These are phyloP conservation scores for Diadumene lineata DNA, from an alignment of 92 coral and sea anemone species.

Conservation along the genomic window DNA sequence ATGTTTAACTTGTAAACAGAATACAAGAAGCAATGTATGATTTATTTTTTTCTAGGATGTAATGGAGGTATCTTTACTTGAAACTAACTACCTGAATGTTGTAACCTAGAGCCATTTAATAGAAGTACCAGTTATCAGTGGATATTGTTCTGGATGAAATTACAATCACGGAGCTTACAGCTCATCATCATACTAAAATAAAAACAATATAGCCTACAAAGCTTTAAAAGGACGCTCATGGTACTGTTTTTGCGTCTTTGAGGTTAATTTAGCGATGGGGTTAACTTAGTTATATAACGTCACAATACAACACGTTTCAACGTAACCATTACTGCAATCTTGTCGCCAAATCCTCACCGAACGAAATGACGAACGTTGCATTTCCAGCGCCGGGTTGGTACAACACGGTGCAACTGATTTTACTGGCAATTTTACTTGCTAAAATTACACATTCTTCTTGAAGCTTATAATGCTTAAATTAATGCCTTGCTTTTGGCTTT, in stretches of 20 bases:
- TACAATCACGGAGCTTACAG: not conserved
- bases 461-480: conserved; percentile 18
- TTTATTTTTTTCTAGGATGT: conserved; percentile 21
- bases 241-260: not conserved
- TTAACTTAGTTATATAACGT: not conserved
- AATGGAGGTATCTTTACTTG: conserved; percentile 14
- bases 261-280: conserved; percentile 1
- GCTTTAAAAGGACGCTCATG: not conserved
- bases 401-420: not conserved
- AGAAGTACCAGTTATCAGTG: no score
- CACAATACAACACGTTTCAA: not conserved
- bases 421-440: conserved; percentile 8
- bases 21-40: conserved; percentile 41
- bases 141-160: not conserved
- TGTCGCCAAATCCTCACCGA: not conserved
- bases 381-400: not conserved
- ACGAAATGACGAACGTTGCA: not conserved
- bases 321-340: not conserved
- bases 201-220: not conserved
- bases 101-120: no score
- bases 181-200: not conserved
- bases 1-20: conserved; percentile 17
- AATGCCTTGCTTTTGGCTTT: conserved; percentile 23
- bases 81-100: no score
- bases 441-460: not conserved